phyloP scores from a whole-genome alignment of 2,888 invertebrate species.

The Cephus sareptanus region DNA sequence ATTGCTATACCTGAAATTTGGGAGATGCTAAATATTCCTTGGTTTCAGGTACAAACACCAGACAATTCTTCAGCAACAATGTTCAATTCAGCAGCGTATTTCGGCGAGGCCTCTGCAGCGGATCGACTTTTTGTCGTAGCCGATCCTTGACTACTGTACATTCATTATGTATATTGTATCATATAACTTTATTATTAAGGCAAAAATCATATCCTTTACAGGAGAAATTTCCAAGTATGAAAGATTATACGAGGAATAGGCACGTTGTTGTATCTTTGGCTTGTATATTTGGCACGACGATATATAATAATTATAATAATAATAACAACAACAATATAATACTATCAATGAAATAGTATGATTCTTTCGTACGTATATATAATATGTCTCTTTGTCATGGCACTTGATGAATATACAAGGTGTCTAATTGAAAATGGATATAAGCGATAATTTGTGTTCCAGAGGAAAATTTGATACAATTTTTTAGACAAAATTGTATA shows the following conservation, averaged over 20 bases:
- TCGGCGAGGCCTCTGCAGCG: slow-evolving; percentile 60
- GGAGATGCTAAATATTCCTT: not conserved
- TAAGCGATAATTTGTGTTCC: not conserved
- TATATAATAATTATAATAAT: slow-evolving; percentile 36
- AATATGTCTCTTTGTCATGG: slow-evolving; percentile 18
- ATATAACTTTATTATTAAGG: slow-evolving; percentile 50
- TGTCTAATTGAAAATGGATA: not conserved
- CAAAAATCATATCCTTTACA: slow-evolving; percentile 21
- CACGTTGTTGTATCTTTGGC: slow-evolving; percentile 39
- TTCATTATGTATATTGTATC: slow-evolving; percentile 60
- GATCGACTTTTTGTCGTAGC: slow-evolving; percentile 62
- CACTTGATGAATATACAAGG: slow-evolving; percentile 20
- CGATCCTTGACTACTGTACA: slow-evolving; percentile 63
- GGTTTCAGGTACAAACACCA: slow-evolving; percentile 35
- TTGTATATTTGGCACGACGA: slow-evolving; percentile 57
- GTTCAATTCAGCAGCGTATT: slow-evolving; percentile 62
- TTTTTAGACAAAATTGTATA: not conserved
- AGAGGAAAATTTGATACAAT: not conserved
- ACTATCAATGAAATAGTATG: slow-evolving; percentile 7
- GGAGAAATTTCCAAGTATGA: slow-evolving; percentile 20
- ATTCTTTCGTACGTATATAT: not conserved
- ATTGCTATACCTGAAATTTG: too few species aligned
- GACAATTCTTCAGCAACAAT: slow-evolving; percentile 43
- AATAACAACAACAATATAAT: slow-evolving; percentile 14
- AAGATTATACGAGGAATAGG: slow-evolving; percentile 8